Percentiles rank a stretch among this genome's conserved stretches.
Evolutionary conservation across 2,888 invertebrate species (phyloP).

Genomic region (Megaustenia siamemsis): DNA sequence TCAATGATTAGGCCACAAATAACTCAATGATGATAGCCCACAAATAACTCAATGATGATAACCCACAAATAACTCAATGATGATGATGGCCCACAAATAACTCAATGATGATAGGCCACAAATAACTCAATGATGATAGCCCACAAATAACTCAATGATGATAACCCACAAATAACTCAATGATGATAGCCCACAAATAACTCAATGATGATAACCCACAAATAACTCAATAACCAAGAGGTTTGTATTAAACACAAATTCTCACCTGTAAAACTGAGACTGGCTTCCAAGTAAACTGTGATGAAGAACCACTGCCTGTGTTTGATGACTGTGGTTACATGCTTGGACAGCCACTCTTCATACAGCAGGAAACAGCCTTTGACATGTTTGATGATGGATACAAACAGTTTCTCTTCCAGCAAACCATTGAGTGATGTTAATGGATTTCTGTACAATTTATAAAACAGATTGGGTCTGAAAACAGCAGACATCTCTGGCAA

Average conservation of each 20-base stretch:
- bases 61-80: no score
- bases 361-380: background rate
- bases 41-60: no score
- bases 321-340: background rate
- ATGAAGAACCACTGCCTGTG: conserved; percentile 7
- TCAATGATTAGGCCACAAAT: no score
- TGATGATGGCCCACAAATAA: no score
- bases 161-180: no score
- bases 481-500: background rate
- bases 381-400: background rate
- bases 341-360: conserved; percentile 21
- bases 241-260: background rate
- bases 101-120: no score
- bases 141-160: no score
- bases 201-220: no score
- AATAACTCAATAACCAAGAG: no score
- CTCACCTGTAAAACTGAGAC: conserved; percentile 19
- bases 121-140: no score
- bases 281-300: background rate
- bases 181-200: no score
- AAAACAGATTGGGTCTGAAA: background rate
- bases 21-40: no score
- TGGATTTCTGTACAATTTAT: background rate
- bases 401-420: background rate
- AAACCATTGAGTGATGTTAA: background rate